Conservation (phyloP, 2,888 invertebrate genomes). For the Cremastobaeus sp. region DNA sequence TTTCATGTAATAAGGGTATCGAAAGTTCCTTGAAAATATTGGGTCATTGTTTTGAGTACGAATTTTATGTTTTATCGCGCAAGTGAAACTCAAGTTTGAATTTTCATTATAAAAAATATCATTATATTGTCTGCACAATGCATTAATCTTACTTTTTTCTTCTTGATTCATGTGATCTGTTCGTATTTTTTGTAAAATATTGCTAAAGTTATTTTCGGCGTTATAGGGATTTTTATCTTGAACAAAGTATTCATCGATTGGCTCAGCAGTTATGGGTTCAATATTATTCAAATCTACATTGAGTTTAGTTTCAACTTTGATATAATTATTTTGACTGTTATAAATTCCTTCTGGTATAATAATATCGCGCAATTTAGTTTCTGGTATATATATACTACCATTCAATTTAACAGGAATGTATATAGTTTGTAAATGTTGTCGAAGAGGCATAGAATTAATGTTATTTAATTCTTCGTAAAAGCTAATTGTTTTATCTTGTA, state of each 20-base stretch:
- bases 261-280: slow-evolving; percentile 10
- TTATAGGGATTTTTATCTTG: not conserved
- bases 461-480: slow-evolving; percentile 19
- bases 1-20: slow-evolving; percentile 16
- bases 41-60: slow-evolving; percentile 2
- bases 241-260: slow-evolving; percentile 3
- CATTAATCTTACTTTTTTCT: slow-evolving; percentile 8
- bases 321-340: slow-evolving; percentile 9
- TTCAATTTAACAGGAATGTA: slow-evolving; percentile 6
- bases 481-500: not conserved
- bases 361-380: slow-evolving; percentile 4
- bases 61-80: slow-evolving; percentile 3
- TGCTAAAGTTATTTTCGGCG: not conserved
- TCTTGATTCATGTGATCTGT: slow-evolving; percentile 11
- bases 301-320: not conserved
- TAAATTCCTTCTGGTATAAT: slow-evolving; percentile 12
- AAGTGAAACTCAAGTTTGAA: slow-evolving; percentile 9
- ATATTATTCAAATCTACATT: slow-evolving; percentile 11
- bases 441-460: slow-evolving; percentile 13
- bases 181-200: slow-evolving; percentile 8
- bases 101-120: slow-evolving; percentile 15
- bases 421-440: not conserved
- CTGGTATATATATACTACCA: slow-evolving; percentile 12
- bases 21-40: slow-evolving; percentile 11
- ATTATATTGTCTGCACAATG: slow-evolving; percentile 7